Evolutionary conservation across 2,888 invertebrate species (phyloP).

Genomic region (Leptothorax acervorum): DNA sequence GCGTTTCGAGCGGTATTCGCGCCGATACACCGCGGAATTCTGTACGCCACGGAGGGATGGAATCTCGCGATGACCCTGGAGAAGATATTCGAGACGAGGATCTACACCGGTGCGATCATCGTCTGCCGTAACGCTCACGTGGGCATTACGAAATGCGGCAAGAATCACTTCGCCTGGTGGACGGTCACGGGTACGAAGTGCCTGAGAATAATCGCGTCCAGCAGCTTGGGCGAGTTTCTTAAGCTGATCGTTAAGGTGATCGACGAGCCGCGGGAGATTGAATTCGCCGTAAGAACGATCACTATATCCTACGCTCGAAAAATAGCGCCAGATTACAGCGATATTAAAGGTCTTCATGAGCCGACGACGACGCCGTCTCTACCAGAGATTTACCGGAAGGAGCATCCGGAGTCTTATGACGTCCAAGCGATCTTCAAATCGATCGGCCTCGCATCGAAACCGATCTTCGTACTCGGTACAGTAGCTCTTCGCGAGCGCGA

Average conservation of each 20-base stretch:
- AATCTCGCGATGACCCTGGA: constrained; percentile 80
- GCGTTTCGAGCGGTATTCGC: constrained; percentile 79
- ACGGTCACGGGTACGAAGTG: constrained; percentile 74
- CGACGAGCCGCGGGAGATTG: constrained; percentile 55
- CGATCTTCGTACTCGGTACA: constrained; percentile 79
- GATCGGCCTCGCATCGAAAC: constrained; percentile 70
- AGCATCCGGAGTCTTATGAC: constrained; percentile 69
- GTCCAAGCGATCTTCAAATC: constrained; percentile 76
- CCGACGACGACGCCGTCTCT: constrained; percentile 73
- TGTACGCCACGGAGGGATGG: constrained; percentile 78
- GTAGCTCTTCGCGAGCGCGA: constrained; percentile 77
- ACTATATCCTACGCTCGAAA: constrained; percentile 81
- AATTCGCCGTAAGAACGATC: constrained; percentile 71
- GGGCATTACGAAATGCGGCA: constrained; percentile 77
- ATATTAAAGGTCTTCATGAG: constrained; percentile 80
- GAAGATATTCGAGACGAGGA: constrained; percentile 78
- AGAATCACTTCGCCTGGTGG: constrained; percentile 83
- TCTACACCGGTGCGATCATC: constrained; percentile 80
- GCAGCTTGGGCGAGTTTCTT: constrained; percentile 77
- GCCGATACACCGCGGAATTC: constrained; percentile 77
- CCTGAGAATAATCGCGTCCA: constrained; percentile 77
- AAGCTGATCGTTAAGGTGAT: constrained; percentile 78
- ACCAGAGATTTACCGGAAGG: constrained; percentile 75
- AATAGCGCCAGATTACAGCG: constrained; percentile 79
- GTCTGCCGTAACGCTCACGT: constrained; percentile 78